Conservation (phyloP, 2,797 vertebrate species). For the Oophaga sylvatica region DNA sequence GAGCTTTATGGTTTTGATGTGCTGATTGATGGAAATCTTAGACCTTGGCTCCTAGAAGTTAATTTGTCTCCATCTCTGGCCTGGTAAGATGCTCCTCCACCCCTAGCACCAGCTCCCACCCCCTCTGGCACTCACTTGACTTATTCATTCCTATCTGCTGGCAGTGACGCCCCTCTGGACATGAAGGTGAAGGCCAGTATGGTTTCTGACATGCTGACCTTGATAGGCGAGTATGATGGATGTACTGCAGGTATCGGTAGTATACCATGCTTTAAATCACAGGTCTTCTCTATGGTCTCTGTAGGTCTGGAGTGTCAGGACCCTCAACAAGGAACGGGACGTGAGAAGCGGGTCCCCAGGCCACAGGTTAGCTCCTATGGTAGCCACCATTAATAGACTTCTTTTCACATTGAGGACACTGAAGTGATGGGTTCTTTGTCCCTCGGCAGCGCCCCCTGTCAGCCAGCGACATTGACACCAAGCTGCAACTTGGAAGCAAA, state of each 20-base stretch:
- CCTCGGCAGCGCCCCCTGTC: constrained; percentile 80
- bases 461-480: constrained; percentile 79
- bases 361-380: not conserved
- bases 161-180: constrained; percentile 94
- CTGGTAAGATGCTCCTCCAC: constrained; percentile 81
- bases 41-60: constrained; percentile 97
- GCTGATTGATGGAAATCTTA: constrained; percentile 93
- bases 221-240: constrained; percentile 86
- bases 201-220: constrained; percentile 98
- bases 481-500: constrained; percentile 69
- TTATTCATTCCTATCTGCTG: constrained; percentile 59
- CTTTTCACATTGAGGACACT: not conserved
- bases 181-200: constrained; percentile 99
- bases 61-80: constrained; percentile 95
- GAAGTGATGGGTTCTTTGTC: constrained; percentile 13
- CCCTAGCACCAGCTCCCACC: too few species aligned
- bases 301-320: constrained; percentile 54
- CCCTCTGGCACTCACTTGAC: not conserved
- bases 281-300: not conserved
- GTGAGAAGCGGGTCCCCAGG: constrained; percentile 23
- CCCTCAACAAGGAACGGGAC: constrained; percentile 23
- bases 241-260: not conserved
- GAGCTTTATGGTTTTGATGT: constrained; percentile 98
- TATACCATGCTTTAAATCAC: not conserved
- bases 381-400: not conserved